Evolutionary conservation across 2,888 invertebrate genomes (phyloP).

Genomic region (Hyposoter dolosus): DNA sequence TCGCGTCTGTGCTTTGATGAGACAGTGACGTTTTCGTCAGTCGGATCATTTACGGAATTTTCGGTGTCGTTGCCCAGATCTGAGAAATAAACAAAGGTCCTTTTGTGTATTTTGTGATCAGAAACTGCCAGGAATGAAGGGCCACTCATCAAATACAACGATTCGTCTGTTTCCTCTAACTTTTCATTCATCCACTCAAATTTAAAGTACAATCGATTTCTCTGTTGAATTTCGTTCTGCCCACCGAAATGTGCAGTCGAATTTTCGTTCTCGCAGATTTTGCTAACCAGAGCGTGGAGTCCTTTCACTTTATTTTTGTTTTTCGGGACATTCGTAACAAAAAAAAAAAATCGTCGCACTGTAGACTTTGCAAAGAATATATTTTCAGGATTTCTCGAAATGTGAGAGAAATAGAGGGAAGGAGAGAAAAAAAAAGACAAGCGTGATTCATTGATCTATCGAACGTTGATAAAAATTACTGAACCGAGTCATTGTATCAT

Average conservation of each 20-base stretch:
- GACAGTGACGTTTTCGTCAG: conserved; percentile 14
- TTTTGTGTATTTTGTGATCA: neutral
- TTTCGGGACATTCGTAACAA: neutral
- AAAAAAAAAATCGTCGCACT: neutral
- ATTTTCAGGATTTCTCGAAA: neutral
- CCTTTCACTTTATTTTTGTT: conserved; percentile 16
- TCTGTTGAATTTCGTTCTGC: neutral
- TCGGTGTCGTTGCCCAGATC: neutral
- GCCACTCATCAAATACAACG: neutral
- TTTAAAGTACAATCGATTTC: neutral
- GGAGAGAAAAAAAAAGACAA: too few species aligned
- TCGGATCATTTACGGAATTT: neutral
- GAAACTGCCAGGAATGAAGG: neutral
- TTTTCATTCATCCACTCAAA: neutral
- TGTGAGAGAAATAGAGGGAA: neutral
- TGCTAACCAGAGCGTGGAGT: neutral
- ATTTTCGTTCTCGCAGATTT: neutral
- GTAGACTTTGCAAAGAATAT: neutral
- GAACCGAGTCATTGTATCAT: neutral
- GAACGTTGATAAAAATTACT: neutral
- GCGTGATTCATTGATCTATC: neutral
- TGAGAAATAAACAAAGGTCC: neutral
- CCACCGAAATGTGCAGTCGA: neutral
- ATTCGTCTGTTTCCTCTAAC: neutral
- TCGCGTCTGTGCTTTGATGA: neutral